phyloP scores from a whole-genome alignment of 1,140 invertebrate species.

The Drosophila prosaltans region DNA sequence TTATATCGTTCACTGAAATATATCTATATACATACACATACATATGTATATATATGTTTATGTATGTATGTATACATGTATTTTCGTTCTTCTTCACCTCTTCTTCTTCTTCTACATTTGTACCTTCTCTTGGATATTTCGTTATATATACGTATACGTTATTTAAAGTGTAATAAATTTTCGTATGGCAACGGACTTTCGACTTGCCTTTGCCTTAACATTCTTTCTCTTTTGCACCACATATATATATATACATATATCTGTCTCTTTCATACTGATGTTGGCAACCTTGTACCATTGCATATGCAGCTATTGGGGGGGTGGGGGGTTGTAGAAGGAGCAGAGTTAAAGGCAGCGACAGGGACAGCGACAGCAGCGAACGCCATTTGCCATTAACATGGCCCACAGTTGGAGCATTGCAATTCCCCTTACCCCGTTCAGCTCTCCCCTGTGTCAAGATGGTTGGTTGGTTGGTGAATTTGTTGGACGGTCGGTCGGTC shows the following conservation, averaged over 20 bases:
- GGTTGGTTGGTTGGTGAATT: conserved; percentile 33
- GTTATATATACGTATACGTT: conserved; percentile 44
- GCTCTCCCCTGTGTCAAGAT: conserved; percentile 17
- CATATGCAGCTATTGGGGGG: conserved; percentile 17
- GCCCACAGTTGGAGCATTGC: conserved; percentile 65
- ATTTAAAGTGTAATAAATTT: conserved; percentile 72
- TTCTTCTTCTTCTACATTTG: background rate
- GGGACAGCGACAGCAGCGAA: conserved; percentile 18
- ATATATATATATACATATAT: background rate
- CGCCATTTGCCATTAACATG: conserved; percentile 67
- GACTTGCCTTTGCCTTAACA: background rate
- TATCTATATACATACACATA: conserved; percentile 18
- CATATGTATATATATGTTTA: conserved; percentile 1
- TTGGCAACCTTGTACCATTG: conserved; percentile 53
- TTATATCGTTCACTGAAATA: conserved; percentile 36
- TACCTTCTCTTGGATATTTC: conserved; percentile 15
- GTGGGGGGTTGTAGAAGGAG: no score
- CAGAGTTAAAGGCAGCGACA: background rate
- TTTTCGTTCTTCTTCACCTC: background rate
- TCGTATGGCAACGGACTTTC: conserved; percentile 35
- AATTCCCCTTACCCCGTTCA: conserved; percentile 27
- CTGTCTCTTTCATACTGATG: conserved; percentile 20
- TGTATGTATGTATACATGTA: no score
- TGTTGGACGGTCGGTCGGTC: conserved; percentile 14
- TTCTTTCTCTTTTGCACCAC: background rate